Evolutionary conservation across 1,140 invertebrate genomes (phyloP), one percentile per base, ranked within the genome.

Genomic region (Leptinotarsa defecta): DNA sequence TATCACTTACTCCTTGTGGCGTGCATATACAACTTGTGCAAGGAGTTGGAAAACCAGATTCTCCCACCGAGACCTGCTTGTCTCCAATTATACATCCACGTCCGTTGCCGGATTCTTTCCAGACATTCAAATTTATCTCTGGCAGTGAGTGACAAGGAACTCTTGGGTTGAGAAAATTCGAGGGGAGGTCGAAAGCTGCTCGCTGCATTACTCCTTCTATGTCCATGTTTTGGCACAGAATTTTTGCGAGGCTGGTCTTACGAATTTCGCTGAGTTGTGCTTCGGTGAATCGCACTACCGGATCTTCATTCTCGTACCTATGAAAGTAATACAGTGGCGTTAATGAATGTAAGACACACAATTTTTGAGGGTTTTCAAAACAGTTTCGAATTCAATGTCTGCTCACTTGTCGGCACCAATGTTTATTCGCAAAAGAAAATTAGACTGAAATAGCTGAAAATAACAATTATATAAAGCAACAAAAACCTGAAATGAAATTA

Each of bases 151-250:
- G 87, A 81, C 95, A 96, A 0, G 93, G 91, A 4, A 96, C 91
- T 61, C 95, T 88, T 1, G 94, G 94, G 84, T 96, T 96, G 13
- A 96, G 86, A 89, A 96, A 96, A 82, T 94, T 94, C 82, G 94
- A 95, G 1, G 95, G 95, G 73, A 96, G 87, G 84, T 97, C 94
- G 82, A 99, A 97, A 3, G 94, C 92, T 48, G 95, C 92, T 68
- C 92, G 88, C 83, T 98, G 97, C 84, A 99, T 95, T 49, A 94
- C 91, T 5, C 91, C 90, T 19, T 93, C 91, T 15, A 91, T 87
- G 83, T 99, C 97, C 86, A 96, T 91, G 86, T 98, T 99, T 76
- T 97, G 93, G 84, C 98, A 99, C 49, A 98, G 87, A 0, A 98
- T 87, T 85, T 97, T 96, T 0, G 96, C 91, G 20, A 99, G 84